A percentile compares a stretch with the other conserved stretches of the same genome.
These are phyloP conservation scores for Amniataba percoides DNA, from an alignment of 2,797 vertebrate genomes.

Conservation along the genomic window DNA sequence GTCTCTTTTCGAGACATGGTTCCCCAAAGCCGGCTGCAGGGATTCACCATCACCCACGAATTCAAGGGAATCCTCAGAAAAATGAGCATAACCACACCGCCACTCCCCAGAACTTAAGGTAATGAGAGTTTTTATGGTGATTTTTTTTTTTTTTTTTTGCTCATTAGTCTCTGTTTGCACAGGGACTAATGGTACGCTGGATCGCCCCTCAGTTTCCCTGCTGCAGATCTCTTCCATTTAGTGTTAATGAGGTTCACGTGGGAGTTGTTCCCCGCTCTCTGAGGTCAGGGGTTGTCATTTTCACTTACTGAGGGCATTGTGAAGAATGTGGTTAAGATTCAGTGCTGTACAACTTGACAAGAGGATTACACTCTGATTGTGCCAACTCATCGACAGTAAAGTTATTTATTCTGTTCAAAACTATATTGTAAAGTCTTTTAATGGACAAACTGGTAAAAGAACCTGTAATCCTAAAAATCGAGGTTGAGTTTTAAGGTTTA, in stretches of 20 bases:
- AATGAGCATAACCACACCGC: not conserved
- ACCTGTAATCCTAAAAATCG: not conserved
- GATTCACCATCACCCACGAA: conserved; percentile 7
- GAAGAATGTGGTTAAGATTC: conserved; percentile 17
- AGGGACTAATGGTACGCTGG: conserved; percentile 34
- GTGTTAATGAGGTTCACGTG: conserved; percentile 61
- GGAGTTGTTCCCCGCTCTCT: conserved; percentile 52
- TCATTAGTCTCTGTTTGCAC: conserved; percentile 63
- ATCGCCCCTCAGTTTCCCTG: conserved; percentile 7
- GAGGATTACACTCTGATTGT: conserved; percentile 2
- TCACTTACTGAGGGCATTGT: conserved; percentile 37
- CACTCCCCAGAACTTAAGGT: conserved; percentile 37
- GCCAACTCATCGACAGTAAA: conserved; percentile 9
- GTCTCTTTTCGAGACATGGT: conserved; percentile 7
- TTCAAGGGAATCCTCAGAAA: conserved; percentile 6
- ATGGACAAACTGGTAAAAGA: not conserved
- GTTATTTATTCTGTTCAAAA: conserved; percentile 3
- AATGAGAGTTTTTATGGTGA: conserved; percentile 36
- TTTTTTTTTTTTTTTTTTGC: conserved; percentile 23
- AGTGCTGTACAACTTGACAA: conserved; percentile 47
- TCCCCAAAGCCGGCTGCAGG: conserved; percentile 22
- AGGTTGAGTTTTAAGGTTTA: conserved; percentile 1
- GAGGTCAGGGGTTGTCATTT: conserved; percentile 59
- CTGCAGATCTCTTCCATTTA: conserved; percentile 50
- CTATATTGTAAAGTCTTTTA: not conserved